phyloP scores from a whole-genome alignment of 2,113 vertebrate genomes.

The Microcebus jonahi region DNA sequence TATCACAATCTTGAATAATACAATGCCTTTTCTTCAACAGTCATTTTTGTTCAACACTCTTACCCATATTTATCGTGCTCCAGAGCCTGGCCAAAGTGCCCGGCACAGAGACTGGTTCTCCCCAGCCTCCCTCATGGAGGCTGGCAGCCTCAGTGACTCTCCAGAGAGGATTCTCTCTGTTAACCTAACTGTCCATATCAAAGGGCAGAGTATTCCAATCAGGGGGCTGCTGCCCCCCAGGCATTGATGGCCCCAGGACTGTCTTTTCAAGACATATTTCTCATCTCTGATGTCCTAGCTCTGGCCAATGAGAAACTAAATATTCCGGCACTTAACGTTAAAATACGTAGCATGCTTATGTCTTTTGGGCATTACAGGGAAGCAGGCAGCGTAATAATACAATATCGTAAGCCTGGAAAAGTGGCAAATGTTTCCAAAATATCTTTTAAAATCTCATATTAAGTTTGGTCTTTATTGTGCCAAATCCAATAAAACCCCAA shows the following conservation, averaged over 20 bases:
- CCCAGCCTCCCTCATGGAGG: accelerated
- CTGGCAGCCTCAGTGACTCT: neutral
- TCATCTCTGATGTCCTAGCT: neutral
- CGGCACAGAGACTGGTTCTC: neutral
- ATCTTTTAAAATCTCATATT: neutral
- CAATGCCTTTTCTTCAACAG: neutral
- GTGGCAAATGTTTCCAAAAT: neutral
- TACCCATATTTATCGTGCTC: neutral
- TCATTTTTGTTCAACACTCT: neutral
- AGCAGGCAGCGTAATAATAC: neutral
- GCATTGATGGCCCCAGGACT: accelerated
- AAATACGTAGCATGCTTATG: neutral
- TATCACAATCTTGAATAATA: neutral
- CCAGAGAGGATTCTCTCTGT: neutral
- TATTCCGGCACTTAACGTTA: neutral
- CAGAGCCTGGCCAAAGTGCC: neutral
- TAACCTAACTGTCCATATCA: no score
- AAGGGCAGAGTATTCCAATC: accelerated
- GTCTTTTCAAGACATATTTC: neutral
- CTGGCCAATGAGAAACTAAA: neutral
- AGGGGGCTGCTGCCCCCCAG: no score
- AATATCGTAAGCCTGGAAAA: neutral
- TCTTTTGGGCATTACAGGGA: neutral
- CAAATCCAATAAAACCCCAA: neutral
- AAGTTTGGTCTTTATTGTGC: neutral